Conservation (phyloP, 1,140 invertebrate species). For the Centruroides sculpturatus region DNA sequence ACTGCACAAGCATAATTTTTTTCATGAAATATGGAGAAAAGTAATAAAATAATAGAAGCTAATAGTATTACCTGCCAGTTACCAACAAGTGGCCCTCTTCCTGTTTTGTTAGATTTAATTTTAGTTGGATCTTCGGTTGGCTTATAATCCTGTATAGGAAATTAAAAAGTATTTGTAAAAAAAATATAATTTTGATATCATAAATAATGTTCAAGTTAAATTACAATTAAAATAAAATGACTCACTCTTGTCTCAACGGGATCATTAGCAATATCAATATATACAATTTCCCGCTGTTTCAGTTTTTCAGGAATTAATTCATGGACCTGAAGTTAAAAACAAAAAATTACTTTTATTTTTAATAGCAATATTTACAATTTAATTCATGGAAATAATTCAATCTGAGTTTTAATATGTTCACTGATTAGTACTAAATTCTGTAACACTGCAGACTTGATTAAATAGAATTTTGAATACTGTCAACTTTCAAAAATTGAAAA, state of each 20-base stretch:
- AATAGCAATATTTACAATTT: too few species aligned
- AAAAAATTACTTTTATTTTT: too few species aligned
- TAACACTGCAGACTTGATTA: too few species aligned
- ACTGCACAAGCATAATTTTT: too few species aligned
- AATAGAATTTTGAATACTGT: too few species aligned
- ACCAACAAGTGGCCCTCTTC: constrained; percentile 73
- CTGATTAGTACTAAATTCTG: too few species aligned
- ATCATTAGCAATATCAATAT: constrained; percentile 94
- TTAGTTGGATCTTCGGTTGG: constrained; percentile 70
- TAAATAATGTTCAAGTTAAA: not conserved
- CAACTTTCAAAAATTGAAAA: too few species aligned
- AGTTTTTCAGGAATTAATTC: constrained; percentile 74
- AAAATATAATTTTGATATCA: not conserved
- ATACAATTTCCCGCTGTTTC: constrained; percentile 70
- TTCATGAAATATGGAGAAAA: not conserved
- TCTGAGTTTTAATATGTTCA: too few species aligned
- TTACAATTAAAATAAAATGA: not conserved
- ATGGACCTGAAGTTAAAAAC: constrained; percentile 50
- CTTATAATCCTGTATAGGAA: constrained; percentile 58
- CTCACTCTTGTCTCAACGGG: constrained; percentile 34
- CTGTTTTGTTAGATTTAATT: constrained; percentile 86
- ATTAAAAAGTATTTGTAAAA: not conserved
- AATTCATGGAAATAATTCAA: too few species aligned
- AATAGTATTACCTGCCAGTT: constrained; percentile 47
- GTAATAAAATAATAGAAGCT: not conserved